phyloP scores from a whole-genome alignment of 2,888 invertebrate genomes.

The Epinotia brunnichana region DNA sequence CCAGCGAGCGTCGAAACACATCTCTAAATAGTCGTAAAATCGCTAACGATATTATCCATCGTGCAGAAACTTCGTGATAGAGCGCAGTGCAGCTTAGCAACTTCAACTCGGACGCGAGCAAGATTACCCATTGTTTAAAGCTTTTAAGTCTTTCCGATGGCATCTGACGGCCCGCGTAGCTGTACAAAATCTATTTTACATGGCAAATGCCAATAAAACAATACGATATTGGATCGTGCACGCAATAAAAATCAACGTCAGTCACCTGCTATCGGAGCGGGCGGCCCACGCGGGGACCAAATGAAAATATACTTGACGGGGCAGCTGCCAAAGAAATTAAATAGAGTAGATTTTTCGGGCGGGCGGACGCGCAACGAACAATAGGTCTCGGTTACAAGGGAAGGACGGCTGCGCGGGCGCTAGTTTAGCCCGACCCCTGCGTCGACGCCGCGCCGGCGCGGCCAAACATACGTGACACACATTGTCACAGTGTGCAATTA shows the following conservation, averaged over 20 bases:
- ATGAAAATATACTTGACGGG: constrained; percentile 76
- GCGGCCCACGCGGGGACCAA: constrained; percentile 72
- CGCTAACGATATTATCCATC: constrained; percentile 25
- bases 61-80: constrained; percentile 26
- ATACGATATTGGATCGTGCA: constrained; percentile 70
- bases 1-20: constrained; percentile 7
- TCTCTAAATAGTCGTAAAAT: constrained; percentile 31
- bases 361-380: constrained; percentile 73
- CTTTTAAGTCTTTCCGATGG: constrained; percentile 32
- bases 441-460: background rate
- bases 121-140: constrained; percentile 33
- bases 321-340: constrained; percentile 80
- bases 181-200: constrained; percentile 63
- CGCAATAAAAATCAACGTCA: constrained; percentile 77
- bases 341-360: constrained; percentile 78
- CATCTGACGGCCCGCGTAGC: constrained; percentile 51
- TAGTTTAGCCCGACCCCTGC: constrained; percentile 25
- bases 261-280: constrained; percentile 70
- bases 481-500: constrained; percentile 1
- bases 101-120: constrained; percentile 14
- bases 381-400: constrained; percentile 73
- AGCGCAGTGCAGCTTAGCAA: constrained; percentile 31
- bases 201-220: constrained; percentile 74
- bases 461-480: background rate
- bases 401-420: constrained; percentile 63